Base-by-base conservation (phyloP, 2,113 vertebrate genomes). In the Pelecanus crispus region DNA sequence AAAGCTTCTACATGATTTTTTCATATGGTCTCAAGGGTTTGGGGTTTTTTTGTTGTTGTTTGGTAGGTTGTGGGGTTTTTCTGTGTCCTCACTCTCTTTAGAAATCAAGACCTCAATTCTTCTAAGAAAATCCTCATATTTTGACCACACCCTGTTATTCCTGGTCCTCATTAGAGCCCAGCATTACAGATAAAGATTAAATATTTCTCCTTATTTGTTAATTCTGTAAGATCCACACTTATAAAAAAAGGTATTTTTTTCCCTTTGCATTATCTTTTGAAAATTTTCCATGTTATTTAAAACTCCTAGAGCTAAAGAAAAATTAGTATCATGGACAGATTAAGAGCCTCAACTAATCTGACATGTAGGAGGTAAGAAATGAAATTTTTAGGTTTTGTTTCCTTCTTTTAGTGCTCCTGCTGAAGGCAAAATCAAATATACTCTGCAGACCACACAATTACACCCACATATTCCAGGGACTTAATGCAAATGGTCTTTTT, bases 11-110 rank as follows among this genome's bases (percentile, higher is more conserved):
- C 11, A 36, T 38, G 2, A 11, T 66, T 5, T 61, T 81, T 88
- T 59, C 6, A 45, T 38, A 58, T 4, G 49, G 21, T 44, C 38
- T 78, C 24, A 81, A 58, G 38, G 15, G 2, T 26, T 44, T 56
- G 0, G 1, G 2, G 3, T 2, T 44, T 28, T 26, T 19, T 55
- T n/a, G n/a, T 62, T 62, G 3, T 11, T 31, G 3, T 50, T 68
- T 78, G 6, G 20, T 53, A 67, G 24, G 9, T 28, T 87, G 20
- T 49, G 55, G 20, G 3, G 0, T 47, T 56, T 56, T 61, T 15
- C 58, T 8, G 5, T 44, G 26, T 70, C 13, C 5, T 78, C 21
- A 74, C 2, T 78, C 4, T 59, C 45, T 58, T 70, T 44, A 40
- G 42, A 90, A 86, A 58, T 72, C 4, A 80, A 50, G 36, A 53